Percentiles rank a stretch among this genome's conserved stretches.
Conservation (phyloP, 2,888 invertebrate species). For the Parnassius smintheus region DNA sequence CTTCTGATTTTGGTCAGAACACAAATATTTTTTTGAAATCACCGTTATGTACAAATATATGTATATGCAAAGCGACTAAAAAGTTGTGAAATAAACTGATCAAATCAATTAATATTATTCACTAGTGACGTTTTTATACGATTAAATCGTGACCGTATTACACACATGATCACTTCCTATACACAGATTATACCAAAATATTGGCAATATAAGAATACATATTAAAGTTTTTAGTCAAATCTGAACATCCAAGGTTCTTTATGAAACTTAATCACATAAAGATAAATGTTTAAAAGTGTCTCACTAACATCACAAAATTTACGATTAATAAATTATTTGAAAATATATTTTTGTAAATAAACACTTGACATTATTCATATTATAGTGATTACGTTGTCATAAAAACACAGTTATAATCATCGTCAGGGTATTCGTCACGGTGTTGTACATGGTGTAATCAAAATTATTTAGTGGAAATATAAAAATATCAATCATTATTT, state of each 20-base stretch:
- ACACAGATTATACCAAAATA: conserved; percentile 9
- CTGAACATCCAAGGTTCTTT: neutral
- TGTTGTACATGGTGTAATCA: conserved; percentile 27
- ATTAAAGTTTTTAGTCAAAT: conserved; percentile 1
- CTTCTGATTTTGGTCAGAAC: conserved; percentile 17
- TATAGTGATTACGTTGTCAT: conserved; percentile 19
- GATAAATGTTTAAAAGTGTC: neutral
- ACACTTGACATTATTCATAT: conserved; percentile 24
- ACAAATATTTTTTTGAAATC: conserved; percentile 12
- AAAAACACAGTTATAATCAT: neutral
- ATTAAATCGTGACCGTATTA: conserved; percentile 18
- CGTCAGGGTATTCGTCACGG: conserved; percentile 36
- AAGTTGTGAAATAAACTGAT: conserved; percentile 1
- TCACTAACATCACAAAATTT: neutral
- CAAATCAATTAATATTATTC: conserved; percentile 11
- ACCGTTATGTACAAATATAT: conserved; percentile 27
- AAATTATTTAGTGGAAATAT: conserved; percentile 22
- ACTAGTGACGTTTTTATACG: conserved; percentile 10
- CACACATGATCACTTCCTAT: conserved; percentile 11
- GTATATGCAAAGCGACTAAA: neutral
- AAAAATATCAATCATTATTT: neutral
- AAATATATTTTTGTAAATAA: conserved; percentile 41
- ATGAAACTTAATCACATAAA: neutral
- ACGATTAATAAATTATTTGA: conserved; percentile 2
- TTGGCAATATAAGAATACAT: neutral